Base-by-base conservation (phyloP, 2,888 invertebrate species). In the Zele albiditarsus region DNA sequence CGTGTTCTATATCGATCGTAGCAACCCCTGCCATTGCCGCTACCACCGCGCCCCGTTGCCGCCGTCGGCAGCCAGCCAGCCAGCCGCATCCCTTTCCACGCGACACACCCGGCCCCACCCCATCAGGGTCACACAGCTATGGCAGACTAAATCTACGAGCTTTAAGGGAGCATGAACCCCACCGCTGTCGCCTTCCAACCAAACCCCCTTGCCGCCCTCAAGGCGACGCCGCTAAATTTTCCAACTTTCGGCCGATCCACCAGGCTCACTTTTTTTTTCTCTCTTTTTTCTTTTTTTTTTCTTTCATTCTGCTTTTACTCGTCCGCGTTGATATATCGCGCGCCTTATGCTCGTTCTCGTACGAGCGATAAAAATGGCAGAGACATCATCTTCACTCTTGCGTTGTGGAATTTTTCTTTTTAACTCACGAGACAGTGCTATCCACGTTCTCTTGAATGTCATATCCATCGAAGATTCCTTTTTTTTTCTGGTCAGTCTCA, bases 131-230 rank as follows among this genome's bases (percentile, higher is more conserved):
- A 79, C 77, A 78, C 75, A 75, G 77, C 80, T 72, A 78, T 80
- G 82, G 79, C 77, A 79, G 80, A 82, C 81, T 81, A 80, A 80
- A 82, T 82, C 82, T 82, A 78, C 78, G 75, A 72, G 81, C 80
- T 83, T 82, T 80, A 77, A 76, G 79, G 77, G 77, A 81, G 76
- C 69, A 73, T 65, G 76, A 77, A 76, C 68, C 76, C 71, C 77
- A 20, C 57, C 42, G 63, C 28, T 23, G 62, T 33, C 60, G 28
- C 60, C 33, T 33, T 60, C 49, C 62, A 46, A 28, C 46, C 20
- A 31, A 16, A 69, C 14, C 38, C 67, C 42, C 38, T n/a, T 33
- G 28, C 42, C 46, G 46, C 57, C 33, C 66, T 49, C 57, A 71
- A 53, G 23, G 71, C 67, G 68, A 75, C 62, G 75, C 49, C 67